Evolutionary conservation across 1,140 invertebrate species (phyloP).

Genomic region (Conus ventricosus): DNA sequence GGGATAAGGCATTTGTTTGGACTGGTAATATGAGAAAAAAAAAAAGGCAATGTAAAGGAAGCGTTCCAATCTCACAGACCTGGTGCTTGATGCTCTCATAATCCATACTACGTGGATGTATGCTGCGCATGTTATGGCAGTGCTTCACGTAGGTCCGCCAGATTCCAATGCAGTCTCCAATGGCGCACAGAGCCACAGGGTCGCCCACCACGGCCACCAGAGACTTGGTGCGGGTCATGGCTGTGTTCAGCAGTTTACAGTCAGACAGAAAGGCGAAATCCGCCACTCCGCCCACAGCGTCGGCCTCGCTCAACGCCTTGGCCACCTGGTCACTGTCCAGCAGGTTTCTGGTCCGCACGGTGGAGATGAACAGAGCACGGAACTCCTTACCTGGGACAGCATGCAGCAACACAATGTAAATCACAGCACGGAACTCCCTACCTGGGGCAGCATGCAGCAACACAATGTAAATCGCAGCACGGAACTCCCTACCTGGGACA

Average conservation of each 20-base stretch:
- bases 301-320: slow-evolving; percentile 43
- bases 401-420: no score
- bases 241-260: slow-evolving; percentile 88
- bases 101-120: slow-evolving; percentile 57
- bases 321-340: slow-evolving; percentile 75
- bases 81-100: slow-evolving; percentile 61
- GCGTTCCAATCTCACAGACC: slow-evolving; percentile 31
- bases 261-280: slow-evolving; percentile 91
- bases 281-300: slow-evolving; percentile 77
- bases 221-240: slow-evolving; percentile 89
- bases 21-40: background rate
- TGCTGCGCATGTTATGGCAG: slow-evolving; percentile 68
- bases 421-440: no score
- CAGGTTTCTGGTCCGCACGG: slow-evolving; percentile 85
- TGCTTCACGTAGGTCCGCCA: slow-evolving; percentile 68
- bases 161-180: slow-evolving; percentile 66
- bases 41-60: background rate
- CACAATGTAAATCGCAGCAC: no score
- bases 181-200: slow-evolving; percentile 81
- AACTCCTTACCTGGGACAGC: slow-evolving; percentile 84
- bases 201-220: slow-evolving; percentile 91
- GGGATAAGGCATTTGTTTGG: no score
- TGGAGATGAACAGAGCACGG: slow-evolving; percentile 88
- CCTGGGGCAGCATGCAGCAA: no score
- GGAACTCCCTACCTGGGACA: no score